phyloP scores from a whole-genome alignment of 2,113 vertebrate genomes.

The Phalacrocorax carbo region DNA sequence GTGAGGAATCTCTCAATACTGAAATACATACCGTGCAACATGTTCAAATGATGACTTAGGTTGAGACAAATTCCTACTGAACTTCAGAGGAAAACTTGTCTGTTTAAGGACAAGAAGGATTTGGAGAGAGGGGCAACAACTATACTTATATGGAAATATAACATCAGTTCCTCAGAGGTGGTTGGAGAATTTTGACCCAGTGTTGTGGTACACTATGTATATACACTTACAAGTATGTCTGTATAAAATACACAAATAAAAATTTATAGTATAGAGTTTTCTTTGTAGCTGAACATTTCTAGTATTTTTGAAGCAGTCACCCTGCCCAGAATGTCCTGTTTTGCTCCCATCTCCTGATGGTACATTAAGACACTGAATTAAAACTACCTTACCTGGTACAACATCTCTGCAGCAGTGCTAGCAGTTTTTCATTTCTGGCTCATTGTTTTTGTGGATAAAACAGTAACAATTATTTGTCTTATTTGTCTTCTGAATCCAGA shows the following conservation, averaged over 20 bases:
- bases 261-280: neutral
- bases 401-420: neutral
- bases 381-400: neutral
- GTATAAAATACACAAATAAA: neutral
- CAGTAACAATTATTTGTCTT: constrained; percentile 60
- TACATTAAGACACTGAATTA: neutral
- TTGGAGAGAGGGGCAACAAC: neutral
- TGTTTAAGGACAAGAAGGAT: neutral
- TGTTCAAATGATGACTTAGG: neutral
- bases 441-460: constrained; percentile 63
- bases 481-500: constrained; percentile 50
- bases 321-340: neutral
- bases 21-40: neutral
- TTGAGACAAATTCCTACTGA: neutral
- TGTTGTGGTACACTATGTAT: neutral
- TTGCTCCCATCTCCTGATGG: neutral
- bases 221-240: neutral
- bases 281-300: neutral
- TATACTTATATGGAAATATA: neutral
- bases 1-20: neutral
- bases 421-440: constrained; percentile 28
- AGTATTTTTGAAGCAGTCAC: neutral
- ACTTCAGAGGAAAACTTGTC: neutral
- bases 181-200: neutral
- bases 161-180: neutral